Conservation (phyloP, 2,113 vertebrate species). For the Anarhynchus alexandrinus region DNA sequence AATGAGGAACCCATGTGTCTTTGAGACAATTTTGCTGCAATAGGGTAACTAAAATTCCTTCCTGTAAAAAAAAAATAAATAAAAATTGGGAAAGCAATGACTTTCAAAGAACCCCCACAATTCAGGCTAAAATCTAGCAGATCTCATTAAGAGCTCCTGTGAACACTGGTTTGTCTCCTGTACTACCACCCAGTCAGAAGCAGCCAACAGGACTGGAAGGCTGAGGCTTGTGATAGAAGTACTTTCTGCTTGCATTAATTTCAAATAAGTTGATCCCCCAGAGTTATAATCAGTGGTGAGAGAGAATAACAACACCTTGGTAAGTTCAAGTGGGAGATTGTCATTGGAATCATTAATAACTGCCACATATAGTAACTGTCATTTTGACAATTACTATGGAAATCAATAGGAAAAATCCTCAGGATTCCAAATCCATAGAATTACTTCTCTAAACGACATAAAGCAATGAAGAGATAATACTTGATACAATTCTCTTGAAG, state of each 20-base stretch:
- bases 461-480: not conserved
- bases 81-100: not conserved
- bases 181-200: not conserved
- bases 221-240: not conserved
- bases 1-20: not conserved
- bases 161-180: not conserved
- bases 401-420: not conserved
- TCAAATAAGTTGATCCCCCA: not conserved
- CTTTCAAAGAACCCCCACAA: not conserved
- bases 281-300: not conserved
- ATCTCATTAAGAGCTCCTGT: not conserved
- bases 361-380: not conserved
- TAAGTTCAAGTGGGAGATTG: not conserved
- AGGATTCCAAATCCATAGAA: not conserved
- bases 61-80: not conserved
- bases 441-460: not conserved
- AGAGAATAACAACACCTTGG: not conserved
- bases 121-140: not conserved
- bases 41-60: not conserved
- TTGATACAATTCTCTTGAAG: not conserved
- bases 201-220: not conserved
- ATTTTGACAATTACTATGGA: not conserved
- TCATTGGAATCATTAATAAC: not conserved
- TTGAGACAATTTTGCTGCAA: not conserved
- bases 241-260: not conserved